Conservation (phyloP, 2,797 vertebrate species). For the Sorex maritimensis region DNA sequence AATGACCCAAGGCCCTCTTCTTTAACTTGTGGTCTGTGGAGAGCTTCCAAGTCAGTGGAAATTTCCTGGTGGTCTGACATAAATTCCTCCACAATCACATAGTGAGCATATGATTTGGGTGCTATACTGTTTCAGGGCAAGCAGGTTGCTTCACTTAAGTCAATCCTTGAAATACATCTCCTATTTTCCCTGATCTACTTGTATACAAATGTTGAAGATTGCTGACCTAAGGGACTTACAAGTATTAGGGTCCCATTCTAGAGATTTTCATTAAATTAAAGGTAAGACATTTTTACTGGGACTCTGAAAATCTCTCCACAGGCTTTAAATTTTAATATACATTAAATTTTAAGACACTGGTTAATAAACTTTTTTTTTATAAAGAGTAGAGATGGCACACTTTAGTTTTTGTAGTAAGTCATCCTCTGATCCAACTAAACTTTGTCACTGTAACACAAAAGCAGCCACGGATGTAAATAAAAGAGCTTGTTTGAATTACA, state of each 20-base stretch:
- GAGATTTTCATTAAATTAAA: neutral
- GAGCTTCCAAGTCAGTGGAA: too few relatives aligned
- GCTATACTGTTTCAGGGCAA: too few relatives aligned
- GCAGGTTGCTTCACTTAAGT: too few relatives aligned
- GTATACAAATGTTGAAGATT: too few relatives aligned
- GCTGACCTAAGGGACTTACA: neutral
- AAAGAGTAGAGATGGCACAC: neutral
- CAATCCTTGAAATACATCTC: too few relatives aligned
- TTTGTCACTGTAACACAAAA: neutral
- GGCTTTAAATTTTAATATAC: neutral
- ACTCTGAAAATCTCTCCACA: neutral
- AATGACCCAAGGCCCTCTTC: neutral
- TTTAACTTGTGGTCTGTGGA: too few relatives aligned
- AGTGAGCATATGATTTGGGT: too few relatives aligned
- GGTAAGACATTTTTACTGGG: neutral
- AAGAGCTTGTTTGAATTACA: neutral
- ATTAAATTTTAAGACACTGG: neutral
- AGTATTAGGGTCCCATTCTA: neutral
- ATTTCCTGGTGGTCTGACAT: too few relatives aligned
- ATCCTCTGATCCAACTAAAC: neutral
- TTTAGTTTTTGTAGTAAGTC: neutral
- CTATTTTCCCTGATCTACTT: too few relatives aligned
- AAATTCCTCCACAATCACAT: too few relatives aligned
- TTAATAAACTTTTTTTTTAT: neutral
- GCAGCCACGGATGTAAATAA: neutral